Evolutionary conservation across 2,113 vertebrate species (phyloP).

Genomic region (Cottus gobio): DNA sequence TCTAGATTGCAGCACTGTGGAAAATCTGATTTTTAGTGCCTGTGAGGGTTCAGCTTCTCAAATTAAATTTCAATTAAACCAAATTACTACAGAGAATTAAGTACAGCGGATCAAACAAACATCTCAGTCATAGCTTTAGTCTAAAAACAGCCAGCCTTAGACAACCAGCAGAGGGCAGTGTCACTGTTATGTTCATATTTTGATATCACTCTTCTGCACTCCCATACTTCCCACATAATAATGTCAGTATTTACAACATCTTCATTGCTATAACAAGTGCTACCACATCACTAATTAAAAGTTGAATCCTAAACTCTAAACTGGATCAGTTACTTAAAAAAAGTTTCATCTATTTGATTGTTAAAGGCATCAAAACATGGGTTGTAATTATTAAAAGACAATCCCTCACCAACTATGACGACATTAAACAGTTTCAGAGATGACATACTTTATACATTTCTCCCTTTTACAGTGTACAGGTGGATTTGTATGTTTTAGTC

Average conservation of each 20-base stretch:
- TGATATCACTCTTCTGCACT: not conserved
- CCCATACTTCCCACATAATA: not conserved
- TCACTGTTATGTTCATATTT: not conserved
- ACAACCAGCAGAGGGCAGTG: constrained; percentile 64
- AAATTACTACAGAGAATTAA: not conserved
- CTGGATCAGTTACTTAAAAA: not conserved
- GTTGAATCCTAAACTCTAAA: not conserved
- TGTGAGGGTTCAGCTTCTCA: not conserved
- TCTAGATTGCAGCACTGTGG: not conserved
- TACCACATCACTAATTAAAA: not conserved
- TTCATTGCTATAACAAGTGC: not conserved
- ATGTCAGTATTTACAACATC: not conserved
- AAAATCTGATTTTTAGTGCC: not conserved
- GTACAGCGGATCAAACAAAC: not conserved
- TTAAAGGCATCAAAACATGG: not conserved
- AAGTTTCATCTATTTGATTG: not conserved
- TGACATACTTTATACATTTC: not conserved
- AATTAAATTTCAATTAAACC: not conserved
- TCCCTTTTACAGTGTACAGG: not conserved
- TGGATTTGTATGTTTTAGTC: not conserved
- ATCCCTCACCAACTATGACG: not conserved
- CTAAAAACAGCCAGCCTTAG: not conserved
- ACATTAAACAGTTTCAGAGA: not conserved
- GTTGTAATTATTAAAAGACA: not conserved
- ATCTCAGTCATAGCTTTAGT: not conserved